phyloP scores from a whole-genome alignment of 2,113 vertebrate genomes.

The Propithecus coquereli region DNA sequence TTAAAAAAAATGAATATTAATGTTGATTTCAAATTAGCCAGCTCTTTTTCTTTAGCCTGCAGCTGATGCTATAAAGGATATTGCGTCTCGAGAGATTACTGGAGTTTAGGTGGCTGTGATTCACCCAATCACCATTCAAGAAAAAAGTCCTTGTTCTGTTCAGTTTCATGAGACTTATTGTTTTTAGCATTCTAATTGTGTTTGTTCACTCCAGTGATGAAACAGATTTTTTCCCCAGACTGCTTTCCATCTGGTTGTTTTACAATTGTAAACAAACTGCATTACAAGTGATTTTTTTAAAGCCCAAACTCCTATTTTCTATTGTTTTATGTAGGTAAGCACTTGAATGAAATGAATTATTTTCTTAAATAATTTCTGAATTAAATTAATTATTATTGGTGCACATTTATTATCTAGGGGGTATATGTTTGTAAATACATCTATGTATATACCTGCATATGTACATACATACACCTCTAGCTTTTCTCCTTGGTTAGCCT shows the following conservation, averaged over 20 bases:
- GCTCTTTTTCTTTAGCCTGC: slow-evolving; percentile 60
- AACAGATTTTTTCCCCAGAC: slow-evolving; percentile 82
- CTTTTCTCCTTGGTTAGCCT: background rate
- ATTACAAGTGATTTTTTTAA: slow-evolving; percentile 69
- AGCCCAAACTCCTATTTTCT: slow-evolving; percentile 57
- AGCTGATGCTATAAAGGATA: slow-evolving; percentile 69
- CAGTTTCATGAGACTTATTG: background rate
- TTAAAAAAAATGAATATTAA: slow-evolving; percentile 76
- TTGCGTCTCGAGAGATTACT: slow-evolving; percentile 51
- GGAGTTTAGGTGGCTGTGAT: slow-evolving; percentile 65
- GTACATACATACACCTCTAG: background rate
- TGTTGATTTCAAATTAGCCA: slow-evolving; percentile 75
- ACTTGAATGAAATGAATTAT: background rate
- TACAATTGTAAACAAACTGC: slow-evolving; percentile 74
- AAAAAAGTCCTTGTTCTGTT: slow-evolving; percentile 52
- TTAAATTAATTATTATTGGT: background rate
- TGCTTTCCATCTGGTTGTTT: slow-evolving; percentile 80
- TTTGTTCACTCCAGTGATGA: slow-evolving; percentile 56
- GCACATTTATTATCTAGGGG: background rate
- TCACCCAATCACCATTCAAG: slow-evolving; percentile 50
- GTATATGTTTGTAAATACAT: background rate
- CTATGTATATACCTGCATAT: background rate
- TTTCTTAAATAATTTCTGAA: no score
- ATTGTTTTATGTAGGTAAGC: slow-evolving; percentile 43
- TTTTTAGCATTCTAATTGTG: slow-evolving; percentile 73